Base-by-base conservation (phyloP, 2,113 vertebrate species). In the Tragelaphus buxtoni region DNA sequence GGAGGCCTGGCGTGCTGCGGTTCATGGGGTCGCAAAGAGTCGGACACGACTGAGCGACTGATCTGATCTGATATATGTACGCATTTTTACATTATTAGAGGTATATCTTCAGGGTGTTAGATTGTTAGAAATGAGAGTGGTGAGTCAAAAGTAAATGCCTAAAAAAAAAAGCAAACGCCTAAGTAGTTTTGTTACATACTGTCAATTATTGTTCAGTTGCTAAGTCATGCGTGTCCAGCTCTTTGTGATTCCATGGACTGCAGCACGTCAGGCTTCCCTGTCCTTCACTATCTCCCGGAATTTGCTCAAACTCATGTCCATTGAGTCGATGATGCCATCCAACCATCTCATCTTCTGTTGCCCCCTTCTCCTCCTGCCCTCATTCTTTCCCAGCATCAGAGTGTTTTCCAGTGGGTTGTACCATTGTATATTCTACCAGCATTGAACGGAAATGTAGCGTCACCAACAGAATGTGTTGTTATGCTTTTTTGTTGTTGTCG, bases 81-180 rank as follows among this genome's bases (percentile, higher is more conserved):
- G n/a, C n/a, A n/a, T 72, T 87, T 96, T 91, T 61, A 20, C 47
- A 88, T 39, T 53, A 6, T 24, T 53, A 58, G 18, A 56, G 14
- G 12, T 65, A 6, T 72, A 35, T 74, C n/a, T 89, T 93, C 28
- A 80, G 53, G 53, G n/a, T 90, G 80, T 42, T 63, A 32, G 28
- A 30, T 77, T 95, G 72, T 47, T 74, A 96, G 61, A 72, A 95
- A 42, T 72, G 77, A 17, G 77, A 35, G 55, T 47, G 56, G 28
- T 79, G n/a, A 61, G 18, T 77, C 45, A 89, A 92, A 89, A 85
- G 51, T 24, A 91, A 91, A 90, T 45, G 42, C 51, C 18, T 69
- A 87, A 53, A 18, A 51, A 26, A 47, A 39, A 39, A 39, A 39
- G 39, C 39, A 39, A 39, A 39, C 39, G 39, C 39, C 39, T 39